Base-by-base conservation (phyloP, 2,888 invertebrate genomes). In the Pseudoips prasinana region DNA sequence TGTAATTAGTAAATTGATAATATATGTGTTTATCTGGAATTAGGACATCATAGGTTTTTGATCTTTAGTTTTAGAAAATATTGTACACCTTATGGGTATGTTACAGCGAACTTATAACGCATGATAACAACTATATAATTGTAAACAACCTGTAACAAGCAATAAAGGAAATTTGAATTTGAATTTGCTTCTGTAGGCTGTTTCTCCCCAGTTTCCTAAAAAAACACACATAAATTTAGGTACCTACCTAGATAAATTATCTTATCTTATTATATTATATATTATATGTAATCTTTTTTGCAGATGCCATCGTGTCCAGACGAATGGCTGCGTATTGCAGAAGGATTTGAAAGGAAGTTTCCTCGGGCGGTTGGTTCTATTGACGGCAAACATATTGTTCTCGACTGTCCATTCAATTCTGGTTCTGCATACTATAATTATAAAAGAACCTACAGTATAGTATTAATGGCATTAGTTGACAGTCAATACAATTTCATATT, bases 351-450 rank as follows among this genome's bases (percentile, higher is more conserved):
- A 24, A 24, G 36, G 26, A 9, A 25, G 23, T 23, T 20, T 20
- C 20, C 20, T n/a, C 7, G 20, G 7, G 20, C 20, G 7, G 20
- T 20, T n/a, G 20, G 8, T 44, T 22, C 38, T 35, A 27, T 24
- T 29, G 29, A 42, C 10, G 39, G 39, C 24, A 43, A 38, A 34
- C 38, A 37, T 32, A 31, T 45, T 24, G 30, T 45, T 26, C n/a
- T 45, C 22, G 14, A 39, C 25, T 33, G 34, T 29, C 37, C 42
- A 14, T n/a, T n/a, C n/a, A 20, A 20, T 20, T 11, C 30, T n/a
- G 26, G 34, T 19, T 30, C 40, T n/a, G 44, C 33, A 24, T 38
- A 32, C 18, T 43, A 24, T 10, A 43, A 34, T 20, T 43, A 32
- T 32, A 34, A 46, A 35, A 34, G 17, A 30, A 36, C 28, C n/a